Percentiles rank a stretch among this genome's conserved stretches.
Conservation (phyloP, 2,888 invertebrate genomes). For the Zelleria hepariella region DNA sequence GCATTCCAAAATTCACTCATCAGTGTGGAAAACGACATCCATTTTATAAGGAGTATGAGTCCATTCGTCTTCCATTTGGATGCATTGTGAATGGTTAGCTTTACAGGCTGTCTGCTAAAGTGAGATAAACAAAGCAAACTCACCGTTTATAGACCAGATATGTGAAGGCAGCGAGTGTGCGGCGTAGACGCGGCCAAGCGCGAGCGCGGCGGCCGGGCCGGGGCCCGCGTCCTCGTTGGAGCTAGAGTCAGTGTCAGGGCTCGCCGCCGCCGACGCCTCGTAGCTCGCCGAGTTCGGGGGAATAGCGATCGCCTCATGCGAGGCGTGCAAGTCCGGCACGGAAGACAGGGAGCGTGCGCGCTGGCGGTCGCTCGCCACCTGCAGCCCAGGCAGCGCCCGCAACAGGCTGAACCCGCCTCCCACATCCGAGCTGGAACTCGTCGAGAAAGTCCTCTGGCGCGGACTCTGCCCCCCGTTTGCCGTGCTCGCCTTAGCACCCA, state of each 20-base stretch:
- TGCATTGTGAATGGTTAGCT: no score
- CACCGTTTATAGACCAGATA: constrained; percentile 93
- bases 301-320: constrained; percentile 74
- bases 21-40: no score
- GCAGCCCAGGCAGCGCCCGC: constrained; percentile 79
- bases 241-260: constrained; percentile 78
- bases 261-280: constrained; percentile 76
- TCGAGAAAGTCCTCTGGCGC: constrained; percentile 82
- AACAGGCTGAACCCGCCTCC: constrained; percentile 77
- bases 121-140: constrained; percentile 35
- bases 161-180: constrained; percentile 92
- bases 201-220: constrained; percentile 59
- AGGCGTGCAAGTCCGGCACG: constrained; percentile 80
- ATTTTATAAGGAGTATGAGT: no score
- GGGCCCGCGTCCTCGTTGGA: constrained; percentile 76
- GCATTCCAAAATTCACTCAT: no score
- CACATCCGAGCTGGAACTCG: constrained; percentile 78
- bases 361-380: constrained; percentile 83
- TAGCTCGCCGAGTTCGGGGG: constrained; percentile 76
- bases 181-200: constrained; percentile 84
- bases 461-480: constrained; percentile 83
- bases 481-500: constrained; percentile 91
- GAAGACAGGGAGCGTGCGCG: constrained; percentile 87
- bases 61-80: no score
- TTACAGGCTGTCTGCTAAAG: constrained; percentile 6